A percentile compares a stretch with the other conserved stretches of the same genome.
Evolutionary conservation across 2,113 vertebrate species (phyloP).

Genomic region (Ahaetulla prasina): DNA sequence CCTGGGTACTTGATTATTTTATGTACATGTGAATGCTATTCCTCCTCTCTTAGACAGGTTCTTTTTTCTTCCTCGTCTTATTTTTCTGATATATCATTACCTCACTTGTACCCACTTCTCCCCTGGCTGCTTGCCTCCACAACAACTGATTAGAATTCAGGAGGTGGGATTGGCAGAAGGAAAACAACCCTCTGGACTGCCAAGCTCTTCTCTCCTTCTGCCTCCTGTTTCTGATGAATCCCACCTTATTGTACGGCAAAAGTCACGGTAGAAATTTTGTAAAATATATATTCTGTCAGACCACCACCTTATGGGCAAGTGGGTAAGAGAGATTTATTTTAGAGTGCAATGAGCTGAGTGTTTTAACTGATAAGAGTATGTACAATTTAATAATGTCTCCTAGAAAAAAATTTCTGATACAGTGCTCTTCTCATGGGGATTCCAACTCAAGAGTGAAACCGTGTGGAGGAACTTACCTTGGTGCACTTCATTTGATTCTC

Average conservation of each 20-base stretch:
- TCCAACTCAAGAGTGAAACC: background rate
- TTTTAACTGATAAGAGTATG: background rate
- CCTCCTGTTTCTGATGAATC: background rate
- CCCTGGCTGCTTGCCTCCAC: background rate
- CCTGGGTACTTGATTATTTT: background rate
- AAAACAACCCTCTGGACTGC: background rate
- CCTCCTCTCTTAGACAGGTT: background rate
- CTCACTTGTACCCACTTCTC: background rate
- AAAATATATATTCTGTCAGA: background rate
- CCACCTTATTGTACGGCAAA: background rate
- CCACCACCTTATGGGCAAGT: background rate
- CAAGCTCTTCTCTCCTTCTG: background rate
- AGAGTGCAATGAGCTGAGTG: background rate
- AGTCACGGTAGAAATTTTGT: background rate
- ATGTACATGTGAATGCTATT: background rate
- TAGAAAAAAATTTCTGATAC: background rate
- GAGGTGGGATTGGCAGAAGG: background rate
- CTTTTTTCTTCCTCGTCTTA: background rate
- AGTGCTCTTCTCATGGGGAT: background rate
- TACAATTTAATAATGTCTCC: background rate
- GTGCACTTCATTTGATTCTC: constrained; percentile 58
- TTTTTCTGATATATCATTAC: background rate
- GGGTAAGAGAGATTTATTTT: background rate
- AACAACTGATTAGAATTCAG: background rate
- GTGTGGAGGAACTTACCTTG: constrained; percentile 34